Base-by-base conservation (phyloP, 2,888 invertebrate species). In the Melieria omissa region DNA sequence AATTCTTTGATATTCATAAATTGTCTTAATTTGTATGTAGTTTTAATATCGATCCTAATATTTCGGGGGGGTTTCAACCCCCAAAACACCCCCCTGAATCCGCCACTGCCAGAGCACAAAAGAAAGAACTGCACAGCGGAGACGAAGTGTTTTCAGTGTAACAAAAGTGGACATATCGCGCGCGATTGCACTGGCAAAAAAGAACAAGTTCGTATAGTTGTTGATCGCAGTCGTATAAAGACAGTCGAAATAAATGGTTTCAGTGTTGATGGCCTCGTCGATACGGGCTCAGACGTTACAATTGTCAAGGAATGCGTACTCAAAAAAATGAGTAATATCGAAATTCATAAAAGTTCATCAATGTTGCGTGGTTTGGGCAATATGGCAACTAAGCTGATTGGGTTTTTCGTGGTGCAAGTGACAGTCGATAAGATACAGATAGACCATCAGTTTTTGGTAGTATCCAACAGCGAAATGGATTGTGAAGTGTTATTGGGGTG, bases 71-170 rank as follows among this genome's bases (percentile, higher is more conserved):
- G n/a, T n/a, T n/a, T n/a, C n/a, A n/a, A n/a, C n/a, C n/a, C n/a
- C n/a, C n/a, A n/a, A n/a, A n/a, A n/a, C n/a, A n/a, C n/a, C n/a
- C n/a, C n/a, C n/a, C n/a, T n/a, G n/a, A n/a, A n/a, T n/a, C n/a
- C n/a, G n/a, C n/a, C n/a, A n/a, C n/a, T n/a, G n/a, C n/a, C 65
- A 47, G 63, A 70, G 44, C 70, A 70, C 41, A 65, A 70, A 70
- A 52, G 55, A 54, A 57, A 63, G n/a, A 58, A 71, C 8, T 72
- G 60, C 42, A 67, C 10, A n/a, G 60, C 44, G 10, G 67, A 47
- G 55, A 72, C 67, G 7, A 72, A 72, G 45, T 66, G 72, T 61
- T 67, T 72, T 49, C 29, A 41, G 8, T 72, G 72, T 10, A 72
- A 67, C 47, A 16, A 41, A 54, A 54, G 10, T 10, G 64, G 64